Evolutionary conservation across 2,797 vertebrate genomes (phyloP).

Genomic region (Anabacerthia variegaticeps): DNA sequence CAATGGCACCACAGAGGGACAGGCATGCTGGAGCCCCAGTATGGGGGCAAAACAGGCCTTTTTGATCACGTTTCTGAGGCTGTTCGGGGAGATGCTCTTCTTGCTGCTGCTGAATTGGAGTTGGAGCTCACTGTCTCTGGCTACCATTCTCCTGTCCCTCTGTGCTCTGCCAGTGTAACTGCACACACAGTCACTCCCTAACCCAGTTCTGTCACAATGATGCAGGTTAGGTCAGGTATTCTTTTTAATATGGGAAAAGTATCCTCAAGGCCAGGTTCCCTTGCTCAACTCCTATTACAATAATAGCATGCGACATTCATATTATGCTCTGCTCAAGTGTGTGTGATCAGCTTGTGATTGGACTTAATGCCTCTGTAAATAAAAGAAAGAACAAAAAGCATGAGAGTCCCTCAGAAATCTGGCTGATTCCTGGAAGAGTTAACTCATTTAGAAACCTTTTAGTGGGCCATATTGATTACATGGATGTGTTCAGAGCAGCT

Average conservation of each 20-base stretch:
- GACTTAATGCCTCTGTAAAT: constrained; percentile 7
- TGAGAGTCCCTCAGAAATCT: neutral
- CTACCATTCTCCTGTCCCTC: neutral
- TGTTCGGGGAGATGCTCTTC: neutral
- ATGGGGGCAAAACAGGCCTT: neutral
- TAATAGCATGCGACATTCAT: neutral
- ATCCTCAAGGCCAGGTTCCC: constrained; percentile 29
- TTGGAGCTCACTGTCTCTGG: neutral
- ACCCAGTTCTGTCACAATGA: constrained; percentile 41
- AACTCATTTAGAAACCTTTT: constrained; percentile 63
- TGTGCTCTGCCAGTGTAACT: neutral
- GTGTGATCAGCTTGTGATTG: constrained; percentile 7
- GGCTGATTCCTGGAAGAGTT: constrained; percentile 48
- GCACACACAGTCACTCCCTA: neutral
- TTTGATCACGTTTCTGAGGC: neutral
- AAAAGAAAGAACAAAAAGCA: constrained; percentile 40
- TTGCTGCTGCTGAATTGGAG: neutral
- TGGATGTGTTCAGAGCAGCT: constrained; percentile 20
- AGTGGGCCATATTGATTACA: constrained; percentile 10
- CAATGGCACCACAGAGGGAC: accelerated
- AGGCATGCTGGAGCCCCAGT: neutral
- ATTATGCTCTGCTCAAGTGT: neutral
- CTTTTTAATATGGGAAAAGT: neutral
- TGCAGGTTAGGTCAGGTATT: neutral
- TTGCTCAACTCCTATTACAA: neutral